Evolutionary conservation across 2,797 vertebrate genomes (phyloP).

Genomic region (Rhyacichthys aspro): DNA sequence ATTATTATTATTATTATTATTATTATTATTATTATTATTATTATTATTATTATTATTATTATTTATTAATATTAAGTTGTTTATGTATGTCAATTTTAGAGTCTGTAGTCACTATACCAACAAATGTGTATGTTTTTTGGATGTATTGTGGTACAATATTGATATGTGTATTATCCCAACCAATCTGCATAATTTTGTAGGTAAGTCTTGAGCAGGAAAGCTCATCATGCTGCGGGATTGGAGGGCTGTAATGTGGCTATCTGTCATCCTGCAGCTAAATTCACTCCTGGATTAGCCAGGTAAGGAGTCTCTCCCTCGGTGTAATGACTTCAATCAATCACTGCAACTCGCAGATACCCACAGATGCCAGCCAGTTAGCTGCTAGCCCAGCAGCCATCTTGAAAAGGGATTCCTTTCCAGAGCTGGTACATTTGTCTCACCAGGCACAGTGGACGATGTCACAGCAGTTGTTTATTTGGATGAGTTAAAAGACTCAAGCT

Average conservation of each 20-base stretch:
- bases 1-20: no score
- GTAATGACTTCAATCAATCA: conserved; percentile 83
- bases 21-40: no score
- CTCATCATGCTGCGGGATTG: conserved; percentile 60
- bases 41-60: no score
- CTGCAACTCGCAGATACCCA: conserved; percentile 35
- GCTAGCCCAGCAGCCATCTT: conserved; percentile 60
- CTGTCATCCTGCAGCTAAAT: conserved; percentile 74
- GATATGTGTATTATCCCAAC: conserved; percentile 36
- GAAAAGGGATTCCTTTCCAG: conserved; percentile 36
- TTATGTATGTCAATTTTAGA: no score
- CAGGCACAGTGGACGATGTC: conserved; percentile 14
- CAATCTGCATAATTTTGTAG: conserved; percentile 54
- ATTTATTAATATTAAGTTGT: no score
- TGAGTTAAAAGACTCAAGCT: conserved; percentile 12
- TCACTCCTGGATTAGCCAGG: conserved; percentile 78
- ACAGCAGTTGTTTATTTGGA: conserved; percentile 26
- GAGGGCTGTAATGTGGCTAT: conserved; percentile 67
- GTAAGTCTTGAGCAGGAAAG: conserved; percentile 44
- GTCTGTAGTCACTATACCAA: conserved; percentile 2
- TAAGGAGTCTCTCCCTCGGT: conserved; percentile 73
- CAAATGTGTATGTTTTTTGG: conserved; percentile 19
- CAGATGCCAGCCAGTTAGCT: conserved; percentile 52
- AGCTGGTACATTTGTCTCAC: conserved; percentile 34
- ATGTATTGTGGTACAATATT: conserved; percentile 36